phyloP scores from a whole-genome alignment of 2,797 vertebrate species.

The Champsocephalus esox region DNA sequence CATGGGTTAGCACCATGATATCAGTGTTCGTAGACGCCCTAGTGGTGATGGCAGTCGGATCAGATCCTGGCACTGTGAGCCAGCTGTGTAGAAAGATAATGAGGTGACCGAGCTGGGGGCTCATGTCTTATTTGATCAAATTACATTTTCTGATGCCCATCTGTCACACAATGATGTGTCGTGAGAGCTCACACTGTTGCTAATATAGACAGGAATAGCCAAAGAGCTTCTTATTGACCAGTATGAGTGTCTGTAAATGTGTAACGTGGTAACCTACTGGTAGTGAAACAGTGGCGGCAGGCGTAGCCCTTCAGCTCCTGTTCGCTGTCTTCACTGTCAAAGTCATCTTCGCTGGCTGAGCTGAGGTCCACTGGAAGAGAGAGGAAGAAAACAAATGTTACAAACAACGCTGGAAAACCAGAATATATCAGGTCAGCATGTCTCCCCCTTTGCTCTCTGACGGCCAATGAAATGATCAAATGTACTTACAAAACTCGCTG shows the following conservation, averaged over 20 bases:
- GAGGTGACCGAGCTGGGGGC: constrained; percentile 76
- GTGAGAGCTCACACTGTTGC: constrained; percentile 56
- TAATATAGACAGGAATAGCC: constrained; percentile 58
- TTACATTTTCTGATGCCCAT: constrained; percentile 83
- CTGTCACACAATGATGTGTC: constrained; percentile 74
- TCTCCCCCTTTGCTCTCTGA: not conserved
- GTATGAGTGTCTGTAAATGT: constrained; percentile 20
- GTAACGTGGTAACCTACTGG: constrained; percentile 87
- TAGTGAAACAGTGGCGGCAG: constrained; percentile 99
- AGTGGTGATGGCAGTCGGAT: constrained; percentile 61
- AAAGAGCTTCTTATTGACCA: constrained; percentile 31
- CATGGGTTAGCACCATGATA: constrained; percentile 40
- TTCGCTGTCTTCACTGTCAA: constrained; percentile 99
- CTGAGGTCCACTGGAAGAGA: constrained; percentile 94
- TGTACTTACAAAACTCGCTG: constrained; percentile 96
- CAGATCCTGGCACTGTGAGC: constrained; percentile 71
- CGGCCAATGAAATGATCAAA: constrained; percentile 9
- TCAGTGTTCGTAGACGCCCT: constrained; percentile 55
- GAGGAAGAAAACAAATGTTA: constrained; percentile 29
- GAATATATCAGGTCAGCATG: not conserved
- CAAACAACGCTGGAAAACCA: constrained; percentile 1
- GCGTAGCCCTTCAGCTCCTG: constrained; percentile 99
- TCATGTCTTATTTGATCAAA: constrained; percentile 84
- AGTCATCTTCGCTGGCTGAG: constrained; percentile 99
- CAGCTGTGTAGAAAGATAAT: constrained; percentile 83